These are phyloP conservation scores for Eidolon dupreanum DNA, from an alignment of 2,797 vertebrate species.

Conservation along the genomic window DNA sequence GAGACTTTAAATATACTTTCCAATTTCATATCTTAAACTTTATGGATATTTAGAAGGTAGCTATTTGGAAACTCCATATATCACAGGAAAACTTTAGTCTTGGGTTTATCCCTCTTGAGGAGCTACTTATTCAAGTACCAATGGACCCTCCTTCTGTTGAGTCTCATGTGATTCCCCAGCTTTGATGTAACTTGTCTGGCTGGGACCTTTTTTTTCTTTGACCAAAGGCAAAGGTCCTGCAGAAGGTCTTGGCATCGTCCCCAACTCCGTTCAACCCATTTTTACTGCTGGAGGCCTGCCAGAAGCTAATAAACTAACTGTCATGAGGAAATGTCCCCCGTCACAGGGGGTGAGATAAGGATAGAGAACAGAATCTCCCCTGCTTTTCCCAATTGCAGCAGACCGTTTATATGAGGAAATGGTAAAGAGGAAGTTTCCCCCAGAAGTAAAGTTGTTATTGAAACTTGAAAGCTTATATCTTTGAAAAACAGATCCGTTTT, in stretches of 20 bases:
- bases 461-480: background rate
- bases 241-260: background rate
- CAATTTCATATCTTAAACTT: background rate
- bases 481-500: background rate
- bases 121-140: background rate
- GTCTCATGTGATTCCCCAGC: background rate
- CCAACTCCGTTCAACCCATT: background rate
- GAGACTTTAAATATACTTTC: background rate
- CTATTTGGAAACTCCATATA: background rate
- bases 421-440: slow-evolving; percentile 26
- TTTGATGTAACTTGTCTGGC: background rate
- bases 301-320: slow-evolving; percentile 46
- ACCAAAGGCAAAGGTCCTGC: background rate
- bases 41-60: background rate
- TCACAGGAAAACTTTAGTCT: background rate
- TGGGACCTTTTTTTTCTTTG: background rate
- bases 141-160: background rate
- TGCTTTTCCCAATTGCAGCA: background rate
- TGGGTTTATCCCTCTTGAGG: background rate
- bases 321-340: background rate
- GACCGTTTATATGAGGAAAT: slow-evolving; percentile 29
- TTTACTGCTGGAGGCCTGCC: background rate
- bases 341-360: slow-evolving; percentile 9
- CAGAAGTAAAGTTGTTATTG: background rate
- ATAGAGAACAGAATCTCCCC: background rate